Base-by-base conservation (phyloP, 1,140 invertebrate genomes). In the Acromyrmex echinatior region DNA sequence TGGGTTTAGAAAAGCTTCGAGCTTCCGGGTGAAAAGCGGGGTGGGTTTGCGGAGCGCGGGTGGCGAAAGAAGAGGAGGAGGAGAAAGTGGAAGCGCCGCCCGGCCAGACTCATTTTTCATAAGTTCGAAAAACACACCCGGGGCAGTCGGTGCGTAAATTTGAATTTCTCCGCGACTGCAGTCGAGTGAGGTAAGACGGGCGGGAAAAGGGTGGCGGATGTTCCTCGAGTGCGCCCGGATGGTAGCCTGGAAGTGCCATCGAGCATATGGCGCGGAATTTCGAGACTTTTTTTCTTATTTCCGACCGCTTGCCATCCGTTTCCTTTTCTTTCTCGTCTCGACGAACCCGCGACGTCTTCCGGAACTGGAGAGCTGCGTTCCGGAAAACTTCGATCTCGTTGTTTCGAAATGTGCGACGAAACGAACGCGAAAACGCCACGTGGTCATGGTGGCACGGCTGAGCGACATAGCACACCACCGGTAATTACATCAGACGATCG, bases 31-130 rank as follows among this genome's bases (percentile, higher is more conserved):
- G 77, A 88, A 60, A 77, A 63, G 70, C 39, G 62, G 53, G 60
- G 66, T 18, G 18, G 12, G 71, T 66, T 79, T 51, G 62, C 76
- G 78, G 66, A 86, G 80, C 60, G 63, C 49, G 53, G 78, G 62
- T 71, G 58, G n/a, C n/a, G n/a, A 58, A 58, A 58, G 71, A 51
- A 81, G 70, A 80, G 74, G 66, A 91, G 87, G 18, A 58, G 56
- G 45, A 53, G 76, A 63, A 28, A 31, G 25, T 62, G 63, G 51
- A 45, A 14, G 21, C 71, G 14, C 85, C 88, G 80, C 56, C 62
- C 79, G 86, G 63, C 89, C 88, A 92, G 93, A 94, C 94, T 94
- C 94, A 94, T 95, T 95, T 95, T 94, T 95, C 94, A 95, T 93
- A 93, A 93, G 92, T 94, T 93, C 91, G 93, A 93, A 94, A 95